Evolutionary conservation across 2,113 vertebrate genomes (phyloP).

Genomic region (Penelope pileata): DNA sequence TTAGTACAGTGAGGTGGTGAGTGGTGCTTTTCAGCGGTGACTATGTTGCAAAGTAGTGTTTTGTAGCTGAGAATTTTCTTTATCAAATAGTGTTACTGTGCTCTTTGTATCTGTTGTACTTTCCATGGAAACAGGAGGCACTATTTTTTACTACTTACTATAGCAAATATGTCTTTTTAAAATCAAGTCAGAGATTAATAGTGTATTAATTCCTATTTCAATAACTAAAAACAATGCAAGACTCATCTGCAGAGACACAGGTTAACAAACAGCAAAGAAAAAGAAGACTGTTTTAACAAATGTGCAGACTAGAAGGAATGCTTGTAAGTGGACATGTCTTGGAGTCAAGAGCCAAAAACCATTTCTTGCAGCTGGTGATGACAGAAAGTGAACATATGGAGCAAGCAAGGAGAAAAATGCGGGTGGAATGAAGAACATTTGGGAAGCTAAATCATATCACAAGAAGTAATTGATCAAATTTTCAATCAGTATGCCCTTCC

Average conservation of each 20-base stretch:
- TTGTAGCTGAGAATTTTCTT: too few species aligned
- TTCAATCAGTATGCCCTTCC: background rate
- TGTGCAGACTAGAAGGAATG: background rate
- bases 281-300: background rate
- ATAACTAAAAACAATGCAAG: background rate
- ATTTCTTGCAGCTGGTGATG: slow-evolving; percentile 28
- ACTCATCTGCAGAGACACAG: background rate
- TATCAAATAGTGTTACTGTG: too few species aligned
- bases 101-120: too few species aligned
- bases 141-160: too few species aligned
- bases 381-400: slow-evolving; percentile 55
- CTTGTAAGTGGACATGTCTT: background rate
- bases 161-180: background rate
- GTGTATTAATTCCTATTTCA: background rate
- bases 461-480: slow-evolving; percentile 36
- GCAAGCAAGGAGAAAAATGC: background rate
- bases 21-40: too few species aligned
- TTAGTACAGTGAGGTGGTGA: too few species aligned
- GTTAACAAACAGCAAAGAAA: background rate
- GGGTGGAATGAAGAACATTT: slow-evolving; percentile 5
- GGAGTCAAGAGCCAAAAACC: background rate
- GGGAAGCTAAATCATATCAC: slow-evolving; percentile 33
- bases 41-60: too few species aligned
- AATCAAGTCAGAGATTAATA: background rate
- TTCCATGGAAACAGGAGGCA: too few species aligned